Evolutionary conservation across 2,888 invertebrate species (phyloP).

Genomic region (Mystacides longicornis): DNA sequence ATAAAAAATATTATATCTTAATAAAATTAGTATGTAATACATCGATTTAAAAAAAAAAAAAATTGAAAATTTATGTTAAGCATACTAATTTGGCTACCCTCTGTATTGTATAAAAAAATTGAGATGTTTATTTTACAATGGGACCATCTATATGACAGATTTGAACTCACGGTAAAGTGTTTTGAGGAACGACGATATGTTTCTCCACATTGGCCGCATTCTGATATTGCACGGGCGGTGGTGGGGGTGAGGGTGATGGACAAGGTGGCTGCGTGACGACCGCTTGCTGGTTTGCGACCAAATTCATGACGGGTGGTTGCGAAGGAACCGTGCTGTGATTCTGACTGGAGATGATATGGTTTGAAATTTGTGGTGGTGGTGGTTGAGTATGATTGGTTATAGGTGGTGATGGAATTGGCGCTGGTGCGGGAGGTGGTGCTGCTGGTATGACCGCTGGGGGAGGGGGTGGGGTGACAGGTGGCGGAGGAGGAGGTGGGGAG

Average conservation of each 20-base stretch:
- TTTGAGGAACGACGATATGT: constrained; percentile 5
- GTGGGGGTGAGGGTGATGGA: constrained; percentile 13
- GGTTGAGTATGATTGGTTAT: constrained; percentile 23
- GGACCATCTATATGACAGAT: constrained; percentile 2
- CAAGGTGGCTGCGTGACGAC: constrained; percentile 6
- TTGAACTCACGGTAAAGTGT: neutral
- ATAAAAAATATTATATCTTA: too few relatives aligned
- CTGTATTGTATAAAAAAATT: too few relatives aligned
- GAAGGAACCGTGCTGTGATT: neutral
- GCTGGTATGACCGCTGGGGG: constrained; percentile 18
- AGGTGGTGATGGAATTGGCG: constrained; percentile 24
- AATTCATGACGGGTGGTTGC: neutral
- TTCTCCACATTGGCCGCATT: constrained; percentile 7
- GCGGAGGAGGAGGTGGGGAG: constrained; percentile 35
- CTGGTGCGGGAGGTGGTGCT: constrained; percentile 26
- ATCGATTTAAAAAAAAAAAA: too few relatives aligned
- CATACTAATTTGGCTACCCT: too few relatives aligned
- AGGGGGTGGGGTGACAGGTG: constrained; percentile 34
- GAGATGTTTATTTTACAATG: neutral
- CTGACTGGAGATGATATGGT: constrained; percentile 8
- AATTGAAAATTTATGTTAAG: too few relatives aligned
- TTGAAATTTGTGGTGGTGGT: constrained; percentile 21
- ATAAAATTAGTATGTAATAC: too few relatives aligned
- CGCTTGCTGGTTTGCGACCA: neutral
- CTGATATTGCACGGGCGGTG: constrained; percentile 13